phyloP scores from a whole-genome alignment of 1,140 invertebrate species.

The Pristionchus pacificus region DNA sequence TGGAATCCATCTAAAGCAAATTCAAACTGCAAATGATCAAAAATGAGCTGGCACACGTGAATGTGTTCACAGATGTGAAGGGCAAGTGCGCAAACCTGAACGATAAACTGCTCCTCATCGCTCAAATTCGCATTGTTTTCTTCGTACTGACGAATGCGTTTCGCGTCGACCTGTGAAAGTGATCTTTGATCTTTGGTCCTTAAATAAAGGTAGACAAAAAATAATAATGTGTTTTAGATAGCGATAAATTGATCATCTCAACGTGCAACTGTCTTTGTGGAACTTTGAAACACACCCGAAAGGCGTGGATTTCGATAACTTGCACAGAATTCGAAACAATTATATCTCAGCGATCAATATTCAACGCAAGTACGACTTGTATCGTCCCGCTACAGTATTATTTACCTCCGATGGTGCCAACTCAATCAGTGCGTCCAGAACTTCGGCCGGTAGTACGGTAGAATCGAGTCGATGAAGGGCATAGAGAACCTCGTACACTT shows the following conservation, averaged over 20 bases:
- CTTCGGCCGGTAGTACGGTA: conserved; percentile 16
- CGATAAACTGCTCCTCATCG: conserved; percentile 9
- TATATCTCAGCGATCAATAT: conserved; percentile 8
- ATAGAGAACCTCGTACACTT: not conserved
- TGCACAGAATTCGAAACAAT: conserved; percentile 17
- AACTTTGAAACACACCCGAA: conserved; percentile 25
- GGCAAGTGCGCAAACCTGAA: not conserved
- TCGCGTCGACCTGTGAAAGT: not conserved
- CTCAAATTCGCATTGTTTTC: not conserved
- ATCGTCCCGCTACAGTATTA: conserved; percentile 20
- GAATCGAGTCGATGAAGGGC: not conserved
- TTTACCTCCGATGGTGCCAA: not conserved
- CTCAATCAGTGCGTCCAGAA: conserved; percentile 5
- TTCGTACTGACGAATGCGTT: not conserved
- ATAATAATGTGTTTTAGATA: conserved; percentile 1
- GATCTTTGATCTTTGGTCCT: not conserved
- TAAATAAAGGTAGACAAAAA: not conserved
- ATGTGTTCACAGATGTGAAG: not conserved
- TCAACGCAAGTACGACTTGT: not conserved
- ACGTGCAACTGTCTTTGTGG: conserved; percentile 23
- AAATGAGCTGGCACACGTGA: not conserved
- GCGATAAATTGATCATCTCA: conserved; percentile 18
- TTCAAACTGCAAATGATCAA: conserved; percentile 11
- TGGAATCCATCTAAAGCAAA: conserved; percentile 4
- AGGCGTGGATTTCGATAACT: conserved; percentile 10